Base-by-base conservation (phyloP, 2,113 vertebrate genomes). In the Engystomops pustulosus region DNA sequence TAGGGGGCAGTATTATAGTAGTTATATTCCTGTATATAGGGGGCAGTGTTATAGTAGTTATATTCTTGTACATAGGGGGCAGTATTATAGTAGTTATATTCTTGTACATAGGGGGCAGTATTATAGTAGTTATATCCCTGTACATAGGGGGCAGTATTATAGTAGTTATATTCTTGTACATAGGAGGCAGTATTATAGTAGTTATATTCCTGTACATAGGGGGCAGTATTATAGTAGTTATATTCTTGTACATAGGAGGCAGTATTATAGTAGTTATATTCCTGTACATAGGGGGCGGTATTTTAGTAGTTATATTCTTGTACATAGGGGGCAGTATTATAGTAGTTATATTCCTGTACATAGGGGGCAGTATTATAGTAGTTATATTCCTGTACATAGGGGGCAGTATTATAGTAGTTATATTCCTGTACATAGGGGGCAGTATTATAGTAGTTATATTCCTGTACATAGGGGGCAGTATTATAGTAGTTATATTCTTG, bases 401-500 rank as follows among this genome's bases (percentile, higher is more conserved):
- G 5, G 23, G 55, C 23, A 58, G 55, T 58, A 58, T 58, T 58
- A 58, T 12, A 58, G 55, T 58, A 58, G 23, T 58, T 58, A 58
- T 58, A 58, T 58, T 58, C 55, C 25, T 25, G 55, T 58, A 58
- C 10, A 58, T 58, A 25, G 55, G 55, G n/a, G 12, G 55, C 23
- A 58, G 55, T 58, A 58, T 58, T 58, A 58, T 58, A 58, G 53
- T 58, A 58, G 9, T 25, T 58, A 58, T 58, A 58, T 49, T 49
- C 47, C 18, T 18, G 47, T 49, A 49, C 47, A 49, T 49, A 49
- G 47, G 47, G n/a, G 18, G 47, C n/a, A 58, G 53, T 58, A 58
- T 58, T 58, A 58, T 58, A 58, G 53, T 58, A 58, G 53, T 58
- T 58, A 58, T 58, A 58, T 58, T 58, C 53, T 58, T 58, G 53